These are phyloP conservation scores for Brevimyrus niger DNA, from an alignment of 2,113 vertebrate species.

Conservation along the genomic window DNA sequence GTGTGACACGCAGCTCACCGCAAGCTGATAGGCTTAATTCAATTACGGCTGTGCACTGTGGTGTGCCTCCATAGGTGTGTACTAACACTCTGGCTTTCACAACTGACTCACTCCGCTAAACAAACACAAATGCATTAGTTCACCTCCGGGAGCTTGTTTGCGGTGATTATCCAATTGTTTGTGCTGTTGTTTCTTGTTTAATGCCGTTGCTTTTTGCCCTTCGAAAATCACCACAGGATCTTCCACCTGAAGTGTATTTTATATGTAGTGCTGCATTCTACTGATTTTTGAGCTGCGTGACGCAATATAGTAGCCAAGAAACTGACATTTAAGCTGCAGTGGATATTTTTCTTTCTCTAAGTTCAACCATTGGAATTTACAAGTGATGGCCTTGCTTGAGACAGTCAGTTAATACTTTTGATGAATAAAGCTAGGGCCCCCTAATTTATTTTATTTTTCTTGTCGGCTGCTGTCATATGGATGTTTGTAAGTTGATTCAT, in stretches of 20 bases:
- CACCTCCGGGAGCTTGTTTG: conserved; percentile 55
- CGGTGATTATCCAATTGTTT: conserved; percentile 53
- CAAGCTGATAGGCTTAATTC: conserved; percentile 54
- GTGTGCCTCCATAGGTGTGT: conserved; percentile 56
- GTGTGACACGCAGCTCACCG: conserved; percentile 25
- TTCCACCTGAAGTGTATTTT: conserved; percentile 37
- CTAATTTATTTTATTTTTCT: background rate
- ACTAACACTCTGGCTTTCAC: conserved; percentile 61
- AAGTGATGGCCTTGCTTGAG: background rate
- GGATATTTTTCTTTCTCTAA: conserved; percentile 32
- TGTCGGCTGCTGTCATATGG: background rate
- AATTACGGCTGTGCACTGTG: conserved; percentile 52
- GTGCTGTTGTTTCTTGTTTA: conserved; percentile 61
- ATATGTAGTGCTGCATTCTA: background rate
- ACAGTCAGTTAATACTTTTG: background rate
- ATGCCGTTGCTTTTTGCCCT: conserved; percentile 54
- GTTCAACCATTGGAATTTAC: background rate
- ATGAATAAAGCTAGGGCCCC: background rate
- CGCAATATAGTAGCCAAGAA: conserved; percentile 43
- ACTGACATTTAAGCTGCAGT: conserved; percentile 41
- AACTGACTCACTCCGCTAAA: conserved; percentile 59
- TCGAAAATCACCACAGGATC: conserved; percentile 51
- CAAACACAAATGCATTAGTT: conserved; percentile 54
- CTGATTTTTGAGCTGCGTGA: conserved; percentile 56
- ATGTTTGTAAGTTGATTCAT: background rate